Base-by-base conservation (phyloP, 2,888 invertebrate species). In the Labia minor region DNA sequence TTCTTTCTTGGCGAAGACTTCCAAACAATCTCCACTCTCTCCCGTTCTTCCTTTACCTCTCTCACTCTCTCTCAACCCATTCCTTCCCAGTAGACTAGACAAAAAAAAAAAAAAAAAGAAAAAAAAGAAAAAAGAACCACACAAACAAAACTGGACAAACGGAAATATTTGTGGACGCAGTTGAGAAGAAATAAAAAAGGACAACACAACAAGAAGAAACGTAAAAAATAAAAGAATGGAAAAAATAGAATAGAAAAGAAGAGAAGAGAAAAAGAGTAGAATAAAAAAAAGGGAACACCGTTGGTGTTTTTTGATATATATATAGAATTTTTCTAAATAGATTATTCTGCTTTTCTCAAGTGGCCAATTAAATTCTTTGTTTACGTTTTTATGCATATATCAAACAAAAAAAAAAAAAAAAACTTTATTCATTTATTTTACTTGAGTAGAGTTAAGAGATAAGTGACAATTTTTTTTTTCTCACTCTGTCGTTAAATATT, bases 291-390 rank as follows among this genome's bases (percentile, higher is more conserved):
- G 16, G 14, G 49, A 11, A 49, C 49, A 11, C n/a, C 49, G n/a
- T n/a, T n/a, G n/a, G 16, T 49, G 49, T n/a, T n/a, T n/a, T n/a
- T n/a, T 49, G 49, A 49, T 49, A 49, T 49, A 49, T 49, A 49
- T 49, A 49, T 49, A 49, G 49, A 49, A 49, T 6, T 49, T 4
- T 49, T 49, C 49, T 49, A 49, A 49, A 49, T 49, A 16, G 49
- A 49, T 49, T 49, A 49, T 49, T 49, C 49, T 14, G 8, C 49
- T 49, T 49, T 49, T 49, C 49, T 49, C 49, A 49, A 49, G 49
- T 49, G 49, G 49, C 49, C 49, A 49, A 49, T 49, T 49, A 49
- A 49, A 49, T 49, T 49, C 49, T 49, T 49, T 49, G 49, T 49
- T 49, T 49, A 14, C 2, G 6, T 49, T 49, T 49, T 49, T 49